phyloP scores from a whole-genome alignment of 2,113 vertebrate species.

The Rhinopomastus cyanomelas region DNA sequence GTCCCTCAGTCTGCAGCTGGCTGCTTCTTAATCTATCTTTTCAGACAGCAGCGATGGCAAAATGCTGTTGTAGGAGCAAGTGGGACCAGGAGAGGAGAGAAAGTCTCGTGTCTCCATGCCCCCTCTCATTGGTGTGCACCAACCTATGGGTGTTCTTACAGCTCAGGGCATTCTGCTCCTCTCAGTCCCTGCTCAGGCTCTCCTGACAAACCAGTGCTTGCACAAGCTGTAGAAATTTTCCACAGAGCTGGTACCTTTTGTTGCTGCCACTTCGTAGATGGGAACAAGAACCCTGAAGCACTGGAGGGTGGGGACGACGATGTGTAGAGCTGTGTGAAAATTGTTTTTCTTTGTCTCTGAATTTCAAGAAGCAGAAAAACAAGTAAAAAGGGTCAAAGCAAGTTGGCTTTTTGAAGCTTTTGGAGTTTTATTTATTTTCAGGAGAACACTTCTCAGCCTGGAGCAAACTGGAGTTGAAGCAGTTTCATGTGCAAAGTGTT shows the following conservation, averaged over 20 bases:
- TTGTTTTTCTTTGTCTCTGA: not conserved
- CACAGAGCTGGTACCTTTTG: not conserved
- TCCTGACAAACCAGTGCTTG: not conserved
- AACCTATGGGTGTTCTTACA: not conserved
- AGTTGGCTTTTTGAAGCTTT: not conserved
- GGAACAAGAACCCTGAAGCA: not conserved
- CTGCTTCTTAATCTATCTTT: not conserved
- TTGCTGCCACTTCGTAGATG: not conserved
- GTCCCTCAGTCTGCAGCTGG: not conserved
- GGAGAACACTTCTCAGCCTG: not conserved
- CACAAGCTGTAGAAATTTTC: not conserved
- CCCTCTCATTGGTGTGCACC: not conserved
- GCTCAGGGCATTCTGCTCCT: not conserved
- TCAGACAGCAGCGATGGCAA: not conserved
- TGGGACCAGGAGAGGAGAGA: not conserved
- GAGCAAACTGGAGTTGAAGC: not conserved
- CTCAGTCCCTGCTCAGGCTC: not conserved
- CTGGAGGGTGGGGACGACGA: not conserved
- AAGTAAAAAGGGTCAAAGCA: not conserved
- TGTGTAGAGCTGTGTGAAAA: accelerated
- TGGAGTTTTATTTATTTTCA: not conserved
- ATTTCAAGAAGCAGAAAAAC: not conserved
- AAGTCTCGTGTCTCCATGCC: not conserved
- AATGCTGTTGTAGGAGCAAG: not conserved
- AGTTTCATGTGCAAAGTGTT: not conserved